Evolutionary conservation across 2,113 vertebrate genomes (phyloP).

Genomic region (Poecilia latipinna): DNA sequence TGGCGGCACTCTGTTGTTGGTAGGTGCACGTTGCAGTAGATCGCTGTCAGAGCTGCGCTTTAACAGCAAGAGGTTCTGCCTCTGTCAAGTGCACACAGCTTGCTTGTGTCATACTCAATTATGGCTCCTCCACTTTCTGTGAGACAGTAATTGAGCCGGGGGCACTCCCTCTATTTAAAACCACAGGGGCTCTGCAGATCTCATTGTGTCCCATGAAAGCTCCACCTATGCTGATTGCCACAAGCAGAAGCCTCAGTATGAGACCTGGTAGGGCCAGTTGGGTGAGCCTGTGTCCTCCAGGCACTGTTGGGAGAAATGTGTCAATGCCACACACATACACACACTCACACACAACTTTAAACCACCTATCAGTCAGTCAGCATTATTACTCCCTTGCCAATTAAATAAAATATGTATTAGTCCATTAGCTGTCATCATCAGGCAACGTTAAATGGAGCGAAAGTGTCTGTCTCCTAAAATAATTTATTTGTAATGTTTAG

Average conservation of each 20-base stretch:
- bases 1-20: conserved; percentile 42
- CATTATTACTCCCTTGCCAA: conserved; percentile 25
- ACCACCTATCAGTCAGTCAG: conserved; percentile 14
- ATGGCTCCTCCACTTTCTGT: conserved; percentile 54
- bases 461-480: too few relatives aligned
- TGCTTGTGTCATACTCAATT: conserved; percentile 74
- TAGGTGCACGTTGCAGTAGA: conserved; percentile 45
- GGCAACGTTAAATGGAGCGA: too few relatives aligned
- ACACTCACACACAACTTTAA: background rate
- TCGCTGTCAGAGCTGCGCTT: conserved; percentile 58
- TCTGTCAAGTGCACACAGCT: conserved; percentile 71
- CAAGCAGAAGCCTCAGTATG: conserved; percentile 55
- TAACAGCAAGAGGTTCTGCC: conserved; percentile 52
- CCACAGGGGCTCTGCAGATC: conserved; percentile 62
- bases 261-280: conserved; percentile 42
- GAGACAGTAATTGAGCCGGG: conserved; percentile 72
- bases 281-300: conserved; percentile 54
- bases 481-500: too few relatives aligned
- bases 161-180: conserved; percentile 75
- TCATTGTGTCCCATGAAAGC: conserved; percentile 61
- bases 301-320: conserved; percentile 45
- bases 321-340: conserved; percentile 27
- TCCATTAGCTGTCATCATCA: conserved; percentile 6
- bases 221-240: conserved; percentile 58
- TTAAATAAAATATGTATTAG: conserved; percentile 45